These are phyloP conservation scores for Gnathonemus longibarbis DNA, from an alignment of 2,113 vertebrate species.

Conservation along the genomic window DNA sequence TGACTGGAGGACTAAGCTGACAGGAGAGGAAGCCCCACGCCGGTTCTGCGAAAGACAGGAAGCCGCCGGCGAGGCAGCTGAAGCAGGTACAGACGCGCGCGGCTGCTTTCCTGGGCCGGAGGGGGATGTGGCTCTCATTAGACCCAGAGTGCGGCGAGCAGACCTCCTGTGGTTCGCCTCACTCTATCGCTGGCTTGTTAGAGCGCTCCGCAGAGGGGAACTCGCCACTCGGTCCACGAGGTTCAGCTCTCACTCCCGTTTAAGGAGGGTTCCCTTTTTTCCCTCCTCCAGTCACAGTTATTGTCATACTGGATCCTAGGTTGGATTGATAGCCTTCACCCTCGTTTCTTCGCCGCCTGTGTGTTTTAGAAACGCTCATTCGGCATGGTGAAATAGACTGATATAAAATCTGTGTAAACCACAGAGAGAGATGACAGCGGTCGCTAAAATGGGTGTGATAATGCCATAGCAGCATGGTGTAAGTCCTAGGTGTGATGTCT, in stretches of 20 bases:
- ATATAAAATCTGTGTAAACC: neutral
- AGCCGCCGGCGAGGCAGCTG: neutral
- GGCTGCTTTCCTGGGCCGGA: neutral
- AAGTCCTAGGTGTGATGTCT: neutral
- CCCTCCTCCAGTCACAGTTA: neutral
- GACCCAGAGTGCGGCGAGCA: neutral
- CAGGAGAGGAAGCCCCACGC: neutral
- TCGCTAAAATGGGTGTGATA: neutral
- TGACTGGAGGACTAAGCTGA: neutral
- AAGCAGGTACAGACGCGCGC: neutral
- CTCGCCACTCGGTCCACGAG: neutral
- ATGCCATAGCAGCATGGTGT: neutral
- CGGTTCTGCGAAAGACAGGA: neutral
- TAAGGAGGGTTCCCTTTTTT: neutral
- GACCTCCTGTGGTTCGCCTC: neutral
- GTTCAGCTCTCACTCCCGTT: neutral
- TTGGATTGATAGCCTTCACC: neutral
- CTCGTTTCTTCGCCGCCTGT: neutral
- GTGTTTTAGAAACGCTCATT: neutral
- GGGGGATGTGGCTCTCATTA: neutral
- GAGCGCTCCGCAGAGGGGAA: neutral
- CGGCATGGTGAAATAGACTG: neutral
- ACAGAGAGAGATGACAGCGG: neutral
- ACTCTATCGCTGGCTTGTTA: neutral
- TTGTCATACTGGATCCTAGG: neutral